Evolutionary conservation across 2,113 vertebrate genomes (phyloP).

Genomic region (Manacus vitellinus): DNA sequence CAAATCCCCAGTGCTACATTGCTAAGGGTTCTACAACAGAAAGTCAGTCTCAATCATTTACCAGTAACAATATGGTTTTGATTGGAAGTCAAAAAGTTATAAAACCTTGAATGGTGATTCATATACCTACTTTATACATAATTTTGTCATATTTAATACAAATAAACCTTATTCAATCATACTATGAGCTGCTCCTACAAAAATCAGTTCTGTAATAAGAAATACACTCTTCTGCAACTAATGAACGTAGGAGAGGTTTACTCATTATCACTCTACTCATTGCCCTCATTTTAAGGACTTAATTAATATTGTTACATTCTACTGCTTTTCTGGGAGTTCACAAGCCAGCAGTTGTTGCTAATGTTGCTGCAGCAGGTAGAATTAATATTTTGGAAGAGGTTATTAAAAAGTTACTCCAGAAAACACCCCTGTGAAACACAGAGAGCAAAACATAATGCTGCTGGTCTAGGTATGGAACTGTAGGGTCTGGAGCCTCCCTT

Average conservation of each 20-base stretch:
- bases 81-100: constrained; percentile 9
- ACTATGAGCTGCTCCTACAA: background rate
- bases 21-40: background rate
- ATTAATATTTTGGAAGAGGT: background rate
- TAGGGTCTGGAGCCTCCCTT: background rate
- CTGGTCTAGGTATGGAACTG: background rate
- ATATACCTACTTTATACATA: background rate
- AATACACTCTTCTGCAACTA: background rate
- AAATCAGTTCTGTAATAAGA: background rate
- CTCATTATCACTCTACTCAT: background rate
- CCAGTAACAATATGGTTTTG: constrained; percentile 2
- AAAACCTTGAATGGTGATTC: background rate
- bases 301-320: background rate
- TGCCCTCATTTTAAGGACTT: background rate
- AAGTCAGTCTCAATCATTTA: background rate
- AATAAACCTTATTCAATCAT: constrained; percentile 8
- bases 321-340: background rate
- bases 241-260: constrained; percentile 7
- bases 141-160: constrained; percentile 35
- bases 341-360: background rate
- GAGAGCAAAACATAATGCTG: background rate
- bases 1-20: background rate
- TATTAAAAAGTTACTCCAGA: background rate
- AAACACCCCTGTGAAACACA: background rate
- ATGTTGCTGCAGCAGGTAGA: background rate